Percentiles rank a stretch among this genome's conserved stretches.
These are phyloP conservation scores for Nesidiocoris tenuis DNA, from an alignment of 2,888 invertebrate species.

Conservation along the genomic window DNA sequence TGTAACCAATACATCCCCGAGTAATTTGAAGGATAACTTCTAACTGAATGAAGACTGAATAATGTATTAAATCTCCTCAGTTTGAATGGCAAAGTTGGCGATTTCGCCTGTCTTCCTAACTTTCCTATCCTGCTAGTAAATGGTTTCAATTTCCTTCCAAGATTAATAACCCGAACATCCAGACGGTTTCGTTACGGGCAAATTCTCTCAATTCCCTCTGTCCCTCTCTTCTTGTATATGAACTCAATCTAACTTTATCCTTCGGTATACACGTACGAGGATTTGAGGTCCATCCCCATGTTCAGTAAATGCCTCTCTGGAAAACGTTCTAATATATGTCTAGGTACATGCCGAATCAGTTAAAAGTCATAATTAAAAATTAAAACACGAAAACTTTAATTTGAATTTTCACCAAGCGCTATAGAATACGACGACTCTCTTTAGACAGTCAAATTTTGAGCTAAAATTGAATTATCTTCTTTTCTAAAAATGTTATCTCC, in stretches of 20 bases:
- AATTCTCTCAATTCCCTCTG: background rate
- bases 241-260: background rate
- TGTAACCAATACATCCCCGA: constrained; percentile 41
- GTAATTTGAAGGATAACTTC: constrained; percentile 43
- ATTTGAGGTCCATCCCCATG: background rate
- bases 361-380: background rate
- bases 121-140: constrained; percentile 42
- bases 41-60: constrained; percentile 42
- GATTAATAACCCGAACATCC: constrained; percentile 38
- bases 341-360: too few relatives aligned
- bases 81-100: constrained; percentile 42
- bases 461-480: too few relatives aligned
- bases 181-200: constrained; percentile 16
- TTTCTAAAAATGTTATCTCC: too few relatives aligned
- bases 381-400: background rate
- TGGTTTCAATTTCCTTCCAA: constrained; percentile 40
- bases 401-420: background rate
- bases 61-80: constrained; percentile 41
- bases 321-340: too few relatives aligned
- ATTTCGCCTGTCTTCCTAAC: constrained; percentile 41
- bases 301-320: background rate
- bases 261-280: background rate
- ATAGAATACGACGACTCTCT: too few relatives aligned
- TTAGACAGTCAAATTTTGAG: too few relatives aligned
- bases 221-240: background rate